Conservation (phyloP, 2,797 vertebrate genomes). For the Coccyzus lansbergi region DNA sequence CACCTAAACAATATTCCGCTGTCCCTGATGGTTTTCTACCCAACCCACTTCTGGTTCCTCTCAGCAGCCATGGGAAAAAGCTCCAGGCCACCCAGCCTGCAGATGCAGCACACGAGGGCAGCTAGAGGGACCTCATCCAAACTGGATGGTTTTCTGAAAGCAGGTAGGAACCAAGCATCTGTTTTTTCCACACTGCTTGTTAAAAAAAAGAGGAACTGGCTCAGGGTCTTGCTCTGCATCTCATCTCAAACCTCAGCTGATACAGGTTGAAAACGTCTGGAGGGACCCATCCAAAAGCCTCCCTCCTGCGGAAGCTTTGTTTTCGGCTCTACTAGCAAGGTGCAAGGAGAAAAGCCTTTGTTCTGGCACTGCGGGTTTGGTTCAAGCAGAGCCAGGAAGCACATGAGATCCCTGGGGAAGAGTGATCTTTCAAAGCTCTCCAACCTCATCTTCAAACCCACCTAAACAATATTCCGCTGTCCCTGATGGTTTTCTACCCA, state of each 20-base stretch:
- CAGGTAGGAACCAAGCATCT: background rate
- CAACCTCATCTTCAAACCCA: slow-evolving; percentile 2
- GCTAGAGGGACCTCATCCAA: background rate
- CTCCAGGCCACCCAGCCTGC: slow-evolving; percentile 38
- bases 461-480: no score
- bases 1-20: background rate
- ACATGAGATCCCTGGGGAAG: background rate
- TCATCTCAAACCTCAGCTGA: slow-evolving; percentile 3
- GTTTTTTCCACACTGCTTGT: background rate
- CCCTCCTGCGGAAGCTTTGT: background rate
- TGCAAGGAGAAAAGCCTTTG: slow-evolving; percentile 11
- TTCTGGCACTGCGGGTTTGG: background rate
- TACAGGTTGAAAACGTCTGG: background rate
- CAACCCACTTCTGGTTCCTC: slow-evolving; percentile 13
- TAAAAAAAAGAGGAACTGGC: background rate
- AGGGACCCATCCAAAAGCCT: background rate
- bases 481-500: no score
- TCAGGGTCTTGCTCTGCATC: background rate
- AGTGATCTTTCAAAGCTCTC: slow-evolving; percentile 1
- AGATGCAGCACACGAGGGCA: slow-evolving; percentile 14
- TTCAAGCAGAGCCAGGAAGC: background rate
- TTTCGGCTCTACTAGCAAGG: background rate
- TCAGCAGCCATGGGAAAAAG: background rate
- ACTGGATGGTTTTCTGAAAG: background rate
- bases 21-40: background rate